Conservation (phyloP, 2,113 vertebrate genomes). For the Saguinus imperator region DNA sequence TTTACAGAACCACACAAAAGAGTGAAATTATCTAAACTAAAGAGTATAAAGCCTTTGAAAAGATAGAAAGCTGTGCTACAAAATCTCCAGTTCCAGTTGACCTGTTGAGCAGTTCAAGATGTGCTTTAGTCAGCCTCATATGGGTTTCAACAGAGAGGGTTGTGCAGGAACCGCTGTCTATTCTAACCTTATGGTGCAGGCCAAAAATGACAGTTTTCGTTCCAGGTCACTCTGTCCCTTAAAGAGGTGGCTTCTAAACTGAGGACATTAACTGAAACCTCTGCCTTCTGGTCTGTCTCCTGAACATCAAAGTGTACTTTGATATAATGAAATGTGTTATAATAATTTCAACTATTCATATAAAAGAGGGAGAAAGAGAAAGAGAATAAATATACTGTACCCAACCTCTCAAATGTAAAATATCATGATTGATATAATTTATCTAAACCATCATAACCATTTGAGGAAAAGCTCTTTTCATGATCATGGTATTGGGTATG, state of each 20-base stretch:
- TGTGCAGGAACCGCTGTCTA: background rate
- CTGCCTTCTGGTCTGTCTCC: background rate
- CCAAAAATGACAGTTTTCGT: background rate
- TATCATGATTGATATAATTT: background rate
- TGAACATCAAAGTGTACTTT: background rate
- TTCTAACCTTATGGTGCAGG: background rate
- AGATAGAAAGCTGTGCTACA: background rate
- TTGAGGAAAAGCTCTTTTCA: background rate
- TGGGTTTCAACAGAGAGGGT: background rate
- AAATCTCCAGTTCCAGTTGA: background rate
- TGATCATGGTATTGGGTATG: background rate
- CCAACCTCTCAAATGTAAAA: background rate
- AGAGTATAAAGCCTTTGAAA: background rate
- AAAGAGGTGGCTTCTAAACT: background rate
- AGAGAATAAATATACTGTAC: background rate
- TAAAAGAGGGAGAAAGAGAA: background rate
- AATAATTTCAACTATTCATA: background rate
- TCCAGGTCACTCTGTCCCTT: background rate
- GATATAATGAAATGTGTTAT: background rate
- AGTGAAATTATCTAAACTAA: background rate
- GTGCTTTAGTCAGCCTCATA: background rate
- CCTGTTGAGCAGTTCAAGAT: background rate
- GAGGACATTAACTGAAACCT: background rate
- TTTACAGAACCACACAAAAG: background rate
- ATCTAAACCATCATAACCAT: too few relatives aligned